Conservation (phyloP, 2,113 vertebrate species). For the Alosa alosa region DNA sequence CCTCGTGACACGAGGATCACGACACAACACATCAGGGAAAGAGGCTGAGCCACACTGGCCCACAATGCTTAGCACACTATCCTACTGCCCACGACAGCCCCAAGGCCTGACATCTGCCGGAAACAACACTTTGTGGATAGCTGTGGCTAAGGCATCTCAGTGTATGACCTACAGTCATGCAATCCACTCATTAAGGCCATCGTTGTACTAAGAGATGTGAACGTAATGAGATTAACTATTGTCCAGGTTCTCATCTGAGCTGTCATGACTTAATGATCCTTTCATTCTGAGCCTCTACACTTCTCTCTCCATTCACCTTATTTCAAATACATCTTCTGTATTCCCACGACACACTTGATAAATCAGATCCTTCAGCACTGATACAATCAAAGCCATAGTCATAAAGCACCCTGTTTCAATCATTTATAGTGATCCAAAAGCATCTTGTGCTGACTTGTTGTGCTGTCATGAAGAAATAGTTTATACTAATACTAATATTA, state of each 20-base stretch:
- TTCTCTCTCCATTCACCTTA: neutral
- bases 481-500: neutral
- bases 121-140: neutral
- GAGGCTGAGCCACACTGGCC: slow-evolving; percentile 22
- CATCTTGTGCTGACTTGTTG: too few species aligned
- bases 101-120: neutral
- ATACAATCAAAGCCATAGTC: too few species aligned
- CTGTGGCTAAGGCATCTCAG: neutral
- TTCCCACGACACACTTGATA: neutral
- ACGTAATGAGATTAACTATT: neutral
- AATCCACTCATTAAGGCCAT: neutral
- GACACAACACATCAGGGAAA: neutral
- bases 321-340: neutral
- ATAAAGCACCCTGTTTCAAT: too few species aligned
- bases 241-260: neutral
- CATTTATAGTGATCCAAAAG: too few species aligned
- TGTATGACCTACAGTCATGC: neutral
- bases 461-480: neutral
- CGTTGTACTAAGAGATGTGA: neutral
- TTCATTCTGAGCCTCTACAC: neutral
- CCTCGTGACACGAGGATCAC: neutral
- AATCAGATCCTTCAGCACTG: too few species aligned
- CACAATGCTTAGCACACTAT: slow-evolving; percentile 29
- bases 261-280: neutral
- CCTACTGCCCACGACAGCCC: neutral